Evolutionary conservation across 2,888 invertebrate species (phyloP), one percentile per base, ranked within the genome.

Genomic region (Carabus problematicus): DNA sequence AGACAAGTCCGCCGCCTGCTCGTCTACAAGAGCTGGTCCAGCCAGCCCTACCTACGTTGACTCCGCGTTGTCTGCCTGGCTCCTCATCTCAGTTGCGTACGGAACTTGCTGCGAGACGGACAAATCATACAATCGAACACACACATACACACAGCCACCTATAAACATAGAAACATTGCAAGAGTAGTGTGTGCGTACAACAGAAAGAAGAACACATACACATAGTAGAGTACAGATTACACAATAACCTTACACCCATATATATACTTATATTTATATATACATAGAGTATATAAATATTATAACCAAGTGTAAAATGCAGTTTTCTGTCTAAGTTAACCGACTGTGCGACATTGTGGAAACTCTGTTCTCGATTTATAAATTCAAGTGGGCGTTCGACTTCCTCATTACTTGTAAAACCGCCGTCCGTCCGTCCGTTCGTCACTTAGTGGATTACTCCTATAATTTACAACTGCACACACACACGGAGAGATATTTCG

Each of bases 1-100:
- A 52, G 52, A 52, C 52, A 52, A 14, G 14, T 54, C 9, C 16
- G 66, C 59, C 66, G 58, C 66, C 64, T 64, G 64, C 18, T 49
- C 66, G 66, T 66, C 66, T 66, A 59, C 66, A 52, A 52, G 64
- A 54, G 59, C n/a, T 18, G 29, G 47, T 55, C 14, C 47, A 14
- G 47, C 62, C 8, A n/a, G 43, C 14, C 39, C 42, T 40, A 19
- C 67, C 67, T 61, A 68, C 68, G 45, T 61, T 42, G 68, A 68
- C 68, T 68, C 68, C 68, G 61, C 55, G 52, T 16, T 68, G 68
- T 68, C 68, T 68, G 54, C 68, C 43, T 60, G 19, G 45, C 47
- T 18, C 19, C 39, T 39, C 49, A 45, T 29, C 49, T 49, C 68
- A 68, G 67, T 60, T 52, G 66, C 56, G 11, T 16, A 59, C 16